These are phyloP conservation scores for Boloria selene DNA, from an alignment of 2,888 invertebrate genomes.

Conservation along the genomic window DNA sequence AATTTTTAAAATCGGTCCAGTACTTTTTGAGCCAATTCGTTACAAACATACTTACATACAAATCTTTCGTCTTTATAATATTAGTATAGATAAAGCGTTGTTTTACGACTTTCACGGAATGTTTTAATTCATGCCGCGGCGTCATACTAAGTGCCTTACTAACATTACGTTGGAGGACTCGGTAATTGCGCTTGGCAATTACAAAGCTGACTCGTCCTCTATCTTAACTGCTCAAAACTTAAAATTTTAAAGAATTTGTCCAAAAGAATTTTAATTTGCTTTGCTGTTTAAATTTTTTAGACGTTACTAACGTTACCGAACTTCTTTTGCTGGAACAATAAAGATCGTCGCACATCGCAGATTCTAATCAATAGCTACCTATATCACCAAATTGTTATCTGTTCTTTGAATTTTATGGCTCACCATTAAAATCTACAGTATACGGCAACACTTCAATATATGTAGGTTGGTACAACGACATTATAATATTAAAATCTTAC, in stretches of 20 bases:
- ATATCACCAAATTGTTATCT: too few species aligned
- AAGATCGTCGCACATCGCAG: too few species aligned
- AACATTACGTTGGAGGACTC: conserved; percentile 22
- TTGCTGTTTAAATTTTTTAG: conserved; percentile 6
- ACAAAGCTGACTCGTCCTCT: conserved; percentile 23
- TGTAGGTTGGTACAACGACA: neutral
- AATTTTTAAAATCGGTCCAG: too few species aligned
- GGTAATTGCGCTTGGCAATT: conserved; percentile 38
- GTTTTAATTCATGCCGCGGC: conserved; percentile 42
- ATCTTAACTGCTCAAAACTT: conserved; percentile 19
- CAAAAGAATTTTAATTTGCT: conserved; percentile 28
- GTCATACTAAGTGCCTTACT: conserved; percentile 34
- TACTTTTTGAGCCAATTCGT: too few species aligned
- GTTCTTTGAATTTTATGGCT: too few species aligned
- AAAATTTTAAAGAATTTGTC: conserved; percentile 1
- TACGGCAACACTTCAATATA: neutral
- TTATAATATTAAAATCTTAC: conserved; percentile 1
- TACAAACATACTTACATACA: too few species aligned
- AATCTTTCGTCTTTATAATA: too few species aligned
- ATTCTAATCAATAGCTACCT: neutral
- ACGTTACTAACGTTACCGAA: neutral
- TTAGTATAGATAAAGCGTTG: conserved; percentile 41
- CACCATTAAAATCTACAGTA: too few species aligned
- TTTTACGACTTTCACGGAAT: conserved; percentile 46
- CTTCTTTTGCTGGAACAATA: neutral